A percentile compares a stretch with the other conserved stretches of the same genome.
Evolutionary conservation across 2,113 vertebrate species (phyloP).

Genomic region (Chloropsis cyanopogon): DNA sequence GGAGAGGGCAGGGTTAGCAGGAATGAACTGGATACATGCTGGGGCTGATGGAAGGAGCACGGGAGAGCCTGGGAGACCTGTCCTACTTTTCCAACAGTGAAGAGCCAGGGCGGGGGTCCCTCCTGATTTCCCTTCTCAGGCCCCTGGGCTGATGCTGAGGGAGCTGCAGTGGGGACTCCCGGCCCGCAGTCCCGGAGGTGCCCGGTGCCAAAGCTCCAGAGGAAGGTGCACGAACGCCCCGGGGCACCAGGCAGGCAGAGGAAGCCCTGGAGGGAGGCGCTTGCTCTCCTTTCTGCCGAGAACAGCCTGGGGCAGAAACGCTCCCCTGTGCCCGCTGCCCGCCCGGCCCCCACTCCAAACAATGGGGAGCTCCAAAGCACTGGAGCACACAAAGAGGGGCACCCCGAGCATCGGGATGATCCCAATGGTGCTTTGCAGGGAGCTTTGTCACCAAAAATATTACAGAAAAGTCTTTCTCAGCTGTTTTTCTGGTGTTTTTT

Average conservation of each 20-base stretch:
- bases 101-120: background rate
- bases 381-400: background rate
- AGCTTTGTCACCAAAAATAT: background rate
- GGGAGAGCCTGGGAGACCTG: slow-evolving; percentile 48
- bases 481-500: background rate
- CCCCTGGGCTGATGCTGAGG: slow-evolving; percentile 4
- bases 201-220: background rate
- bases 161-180: background rate
- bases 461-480: background rate
- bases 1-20: background rate
- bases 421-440: background rate
- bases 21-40: background rate
- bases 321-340: background rate
- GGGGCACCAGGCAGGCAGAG: background rate
- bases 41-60: slow-evolving; percentile 5
- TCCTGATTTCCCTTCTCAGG: background rate
- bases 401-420: background rate
- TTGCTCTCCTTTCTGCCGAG: background rate
- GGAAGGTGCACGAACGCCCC: background rate
- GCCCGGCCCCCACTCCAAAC: background rate
- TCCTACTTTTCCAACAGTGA: slow-evolving; percentile 35
- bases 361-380: accelerated
- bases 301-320: background rate
- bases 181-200: background rate
- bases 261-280: background rate